Evolutionary conservation across 92 coral and sea anemone species (phyloP).

Genomic region (Muricea muricata): DNA sequence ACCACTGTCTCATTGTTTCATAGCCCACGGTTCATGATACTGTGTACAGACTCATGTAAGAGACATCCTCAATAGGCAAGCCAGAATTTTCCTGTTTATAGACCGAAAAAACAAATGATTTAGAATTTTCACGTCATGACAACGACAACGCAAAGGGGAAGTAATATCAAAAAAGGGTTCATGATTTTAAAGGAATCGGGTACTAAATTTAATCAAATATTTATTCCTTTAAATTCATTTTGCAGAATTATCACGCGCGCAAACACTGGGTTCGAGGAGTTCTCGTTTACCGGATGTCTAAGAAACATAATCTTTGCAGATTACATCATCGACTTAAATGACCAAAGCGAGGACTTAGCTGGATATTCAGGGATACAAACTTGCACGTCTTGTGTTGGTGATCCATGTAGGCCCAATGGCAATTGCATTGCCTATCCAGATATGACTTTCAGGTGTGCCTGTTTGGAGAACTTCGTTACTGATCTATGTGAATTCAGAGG

Average conservation of each 20-base stretch:
- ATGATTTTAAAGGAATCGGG: no score
- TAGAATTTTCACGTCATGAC: no score
- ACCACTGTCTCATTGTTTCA: no score
- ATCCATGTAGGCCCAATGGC: slow-evolving; percentile 31
- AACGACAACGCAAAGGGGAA: no score
- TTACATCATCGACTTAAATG: slow-evolving; percentile 15
- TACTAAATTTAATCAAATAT: no score
- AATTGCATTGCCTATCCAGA: slow-evolving; percentile 16
- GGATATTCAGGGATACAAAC: slow-evolving; percentile 8
- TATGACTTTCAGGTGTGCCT: slow-evolving; percentile 37
- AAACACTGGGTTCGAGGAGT: slow-evolving; percentile 12
- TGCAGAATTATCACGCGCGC: slow-evolving; percentile 25
- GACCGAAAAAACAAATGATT: no score
- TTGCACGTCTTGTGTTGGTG: slow-evolving; percentile 43
- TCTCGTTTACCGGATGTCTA: slow-evolving; percentile 38
- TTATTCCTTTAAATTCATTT: not conserved
- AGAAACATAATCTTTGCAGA: slow-evolving; percentile 28
- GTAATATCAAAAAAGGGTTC: no score
- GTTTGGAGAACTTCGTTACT: slow-evolving; percentile 21
- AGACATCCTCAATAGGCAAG: no score
- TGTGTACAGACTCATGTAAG: no score
- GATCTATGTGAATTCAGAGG: slow-evolving; percentile 43
- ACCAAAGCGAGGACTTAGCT: slow-evolving; percentile 16
- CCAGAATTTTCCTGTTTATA: no score
- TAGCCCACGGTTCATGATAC: no score